Evolutionary conservation across 2,113 vertebrate genomes (phyloP), one percentile per base, ranked within the genome.

Genomic region (Piprites chloris): DNA sequence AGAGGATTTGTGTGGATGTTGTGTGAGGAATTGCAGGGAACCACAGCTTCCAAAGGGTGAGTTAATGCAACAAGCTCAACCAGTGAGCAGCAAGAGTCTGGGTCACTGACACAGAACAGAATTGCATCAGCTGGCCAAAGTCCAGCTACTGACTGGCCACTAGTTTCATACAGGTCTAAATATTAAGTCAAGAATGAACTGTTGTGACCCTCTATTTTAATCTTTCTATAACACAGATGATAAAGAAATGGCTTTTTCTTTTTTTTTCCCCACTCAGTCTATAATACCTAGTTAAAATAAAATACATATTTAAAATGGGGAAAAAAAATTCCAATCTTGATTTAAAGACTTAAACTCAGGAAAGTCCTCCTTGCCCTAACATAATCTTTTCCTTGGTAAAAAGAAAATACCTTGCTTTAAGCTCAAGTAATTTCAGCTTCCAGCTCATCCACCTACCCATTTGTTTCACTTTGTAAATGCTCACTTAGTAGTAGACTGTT

Each of bases 11-110:
- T 35, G 9, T 39, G 30, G 23, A 23, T 63, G 9, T 32, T 71
- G 27, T 33, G 0, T 72, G 11, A 86, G 9, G 32, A 28, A 53
- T 53, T 89, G 15, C 13, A 50, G 52, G 47, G 27, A 94, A 20
- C 4, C 0, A 1, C 13, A 49, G 12, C 32, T 85, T 73, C 12
- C 33, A 85, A 22, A 46, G 32, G 27, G 11, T 1, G 4, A 63
- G 5, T 49, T 11, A 24, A 27, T 17, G 17, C 7, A 20, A 66
- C 12, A 55, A 63, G 16, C 9, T 53, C 0, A 0, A 0, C 15
- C 8, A 11, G 63, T 0, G 4, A 88, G 33, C 23, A 79, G 42
- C 30, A 27, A 13, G 56, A 56, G 41, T 18, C 32, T 58, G 65
- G 13, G 65, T 21, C 68, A 28, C 28, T 62, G 50, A 14, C 0